Evolutionary conservation across 2,113 vertebrate genomes (phyloP).

Genomic region (Telmatochromis sp.): DNA sequence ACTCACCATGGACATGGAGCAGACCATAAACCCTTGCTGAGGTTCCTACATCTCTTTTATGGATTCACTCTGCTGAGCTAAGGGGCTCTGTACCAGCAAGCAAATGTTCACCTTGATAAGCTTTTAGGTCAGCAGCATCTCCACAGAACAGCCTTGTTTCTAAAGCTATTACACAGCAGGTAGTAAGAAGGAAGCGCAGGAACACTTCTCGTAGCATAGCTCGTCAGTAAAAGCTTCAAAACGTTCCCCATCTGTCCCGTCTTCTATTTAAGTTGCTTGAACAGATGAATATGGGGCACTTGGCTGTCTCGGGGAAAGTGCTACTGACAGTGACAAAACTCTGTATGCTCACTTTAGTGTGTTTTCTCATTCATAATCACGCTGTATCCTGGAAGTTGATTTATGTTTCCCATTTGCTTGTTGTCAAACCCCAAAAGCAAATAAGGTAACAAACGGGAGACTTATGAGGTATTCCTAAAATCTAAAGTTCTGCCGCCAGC

Average conservation of each 20-base stretch:
- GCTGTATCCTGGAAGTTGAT: background rate
- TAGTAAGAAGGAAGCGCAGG: background rate
- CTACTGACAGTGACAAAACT: background rate
- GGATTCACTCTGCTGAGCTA: background rate
- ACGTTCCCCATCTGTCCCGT: constrained; percentile 21
- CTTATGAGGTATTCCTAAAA: background rate
- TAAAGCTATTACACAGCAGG: background rate
- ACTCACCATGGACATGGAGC: background rate
- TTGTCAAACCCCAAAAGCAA: background rate
- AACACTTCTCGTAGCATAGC: background rate
- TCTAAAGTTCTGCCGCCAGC: background rate
- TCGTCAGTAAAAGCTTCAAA: background rate
- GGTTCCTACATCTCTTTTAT: background rate
- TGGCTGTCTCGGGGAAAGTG: background rate
- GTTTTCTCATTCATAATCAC: background rate
- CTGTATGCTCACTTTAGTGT: background rate
- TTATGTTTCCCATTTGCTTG: background rate
- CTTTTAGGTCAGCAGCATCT: background rate
- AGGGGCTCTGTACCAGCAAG: background rate
- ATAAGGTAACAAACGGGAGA: background rate
- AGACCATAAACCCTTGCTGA: background rate
- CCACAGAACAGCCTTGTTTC: background rate
- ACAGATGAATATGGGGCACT: background rate
- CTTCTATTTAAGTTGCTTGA: constrained; percentile 31
- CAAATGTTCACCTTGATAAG: background rate